Conservation (phyloP, 2,888 invertebrate species). For the Vandiemenella viatica region DNA sequence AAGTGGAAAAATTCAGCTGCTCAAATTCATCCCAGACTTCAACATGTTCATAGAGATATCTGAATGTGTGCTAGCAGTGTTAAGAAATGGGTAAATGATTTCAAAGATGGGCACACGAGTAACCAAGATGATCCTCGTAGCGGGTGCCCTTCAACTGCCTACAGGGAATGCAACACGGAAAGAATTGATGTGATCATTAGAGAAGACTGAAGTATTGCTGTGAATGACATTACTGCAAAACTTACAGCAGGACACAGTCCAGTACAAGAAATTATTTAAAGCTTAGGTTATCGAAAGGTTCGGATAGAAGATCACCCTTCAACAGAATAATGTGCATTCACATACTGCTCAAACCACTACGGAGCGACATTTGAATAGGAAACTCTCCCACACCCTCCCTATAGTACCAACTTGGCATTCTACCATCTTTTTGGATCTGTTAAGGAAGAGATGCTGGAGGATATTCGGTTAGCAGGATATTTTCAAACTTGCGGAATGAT, state of each 20-base stretch:
- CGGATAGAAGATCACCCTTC: too few species aligned
- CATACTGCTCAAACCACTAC: too few species aligned
- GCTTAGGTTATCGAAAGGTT: background rate
- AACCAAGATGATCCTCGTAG: background rate
- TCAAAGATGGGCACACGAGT: background rate
- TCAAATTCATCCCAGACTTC: too few species aligned
- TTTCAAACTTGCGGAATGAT: too few species aligned
- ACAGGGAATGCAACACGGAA: background rate
- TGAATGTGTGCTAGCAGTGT: too few species aligned
- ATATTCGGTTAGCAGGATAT: too few species aligned
- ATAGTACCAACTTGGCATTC: background rate
- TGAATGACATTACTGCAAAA: background rate
- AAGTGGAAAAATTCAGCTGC: too few species aligned
- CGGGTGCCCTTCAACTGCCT: background rate
- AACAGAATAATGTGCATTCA: too few species aligned
- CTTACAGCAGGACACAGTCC: background rate
- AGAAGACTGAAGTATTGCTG: background rate
- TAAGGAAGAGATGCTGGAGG: too few species aligned
- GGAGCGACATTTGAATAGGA: too few species aligned
- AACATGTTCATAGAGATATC: too few species aligned
- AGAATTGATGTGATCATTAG: background rate
- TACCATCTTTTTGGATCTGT: background rate
- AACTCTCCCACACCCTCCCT: background rate
- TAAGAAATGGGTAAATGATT: too few species aligned
- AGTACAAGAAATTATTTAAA: background rate